Evolutionary conservation across 2,797 vertebrate species (phyloP).

Genomic region (Eurystomus glaucurus): DNA sequence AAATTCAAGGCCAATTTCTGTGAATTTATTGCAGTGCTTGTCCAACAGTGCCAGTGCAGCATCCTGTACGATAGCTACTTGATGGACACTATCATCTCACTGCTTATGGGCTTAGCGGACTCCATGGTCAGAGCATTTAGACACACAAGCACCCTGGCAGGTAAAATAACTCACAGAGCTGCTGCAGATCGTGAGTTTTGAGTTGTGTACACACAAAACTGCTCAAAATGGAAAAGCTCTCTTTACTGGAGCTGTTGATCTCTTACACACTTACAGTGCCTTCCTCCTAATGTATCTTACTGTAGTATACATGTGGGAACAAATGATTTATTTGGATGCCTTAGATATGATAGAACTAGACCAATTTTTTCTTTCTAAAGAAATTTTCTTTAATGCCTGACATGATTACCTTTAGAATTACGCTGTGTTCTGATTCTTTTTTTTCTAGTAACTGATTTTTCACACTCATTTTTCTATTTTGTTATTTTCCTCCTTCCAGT

Average conservation of each 20-base stretch:
- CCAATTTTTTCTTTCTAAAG: background rate
- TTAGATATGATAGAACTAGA: background rate
- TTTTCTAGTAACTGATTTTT: background rate
- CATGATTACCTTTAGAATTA: background rate
- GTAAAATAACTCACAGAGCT: conserved; percentile 70
- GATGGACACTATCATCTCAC: conserved; percentile 90
- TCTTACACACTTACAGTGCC: background rate
- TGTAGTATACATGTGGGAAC: background rate
- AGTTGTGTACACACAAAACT: background rate
- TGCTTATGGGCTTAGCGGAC: conserved; percentile 90
- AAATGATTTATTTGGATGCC: background rate
- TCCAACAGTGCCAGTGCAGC: conserved; percentile 90
- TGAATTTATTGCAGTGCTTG: conserved; percentile 91
- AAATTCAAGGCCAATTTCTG: conserved; percentile 93
- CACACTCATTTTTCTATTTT: background rate
- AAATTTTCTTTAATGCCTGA: background rate
- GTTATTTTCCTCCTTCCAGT: background rate
- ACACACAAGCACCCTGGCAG: conserved; percentile 94
- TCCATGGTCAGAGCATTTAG: conserved; percentile 91
- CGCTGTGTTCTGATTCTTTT: background rate
- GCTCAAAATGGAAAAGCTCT: background rate
- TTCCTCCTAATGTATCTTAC: background rate
- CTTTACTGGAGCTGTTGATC: background rate
- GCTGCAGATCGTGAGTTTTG: background rate
- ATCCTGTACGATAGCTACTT: conserved; percentile 91